Base-by-base conservation (phyloP, 2,888 invertebrate genomes). In the Scelioninae gen. 2 region DNA sequence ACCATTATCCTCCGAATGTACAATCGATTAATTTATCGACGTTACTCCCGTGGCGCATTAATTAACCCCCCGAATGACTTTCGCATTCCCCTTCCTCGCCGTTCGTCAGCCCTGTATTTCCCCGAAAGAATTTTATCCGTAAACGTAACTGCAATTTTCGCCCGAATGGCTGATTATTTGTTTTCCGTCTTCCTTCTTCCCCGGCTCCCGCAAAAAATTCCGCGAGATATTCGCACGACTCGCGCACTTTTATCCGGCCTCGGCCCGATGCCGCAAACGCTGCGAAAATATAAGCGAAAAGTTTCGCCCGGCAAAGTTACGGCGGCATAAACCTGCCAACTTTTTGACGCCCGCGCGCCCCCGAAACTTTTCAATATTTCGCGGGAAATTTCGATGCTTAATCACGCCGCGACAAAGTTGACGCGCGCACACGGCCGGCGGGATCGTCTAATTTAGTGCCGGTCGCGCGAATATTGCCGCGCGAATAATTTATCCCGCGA, bases 311-410 rank as follows among this genome's bases (percentile, higher is more conserved):
- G 28, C 25, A 41, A 52, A 69, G 69, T 61, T 69, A 60, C 60
- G 52, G 61, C 46, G 69, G 60, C 18, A 60, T 61, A 69, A 69
- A 69, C 53, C 68, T 68, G 68, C 58, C 68, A 68, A 60, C 69
- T 69, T 69, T 69, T 53, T 69, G 61, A 69, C 69, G 69, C 53
- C 25, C 37, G 45, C 22, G 28, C 39, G 19, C n/a, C n/a, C 58
- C 22, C 13, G 45, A 70, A 70, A 70, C 61, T 70, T 70, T 70
- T 55, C 69, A 70, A 70, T 70, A 70, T 70, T 70, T 64, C 64
- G 64, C 64, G 64, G 64, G 53, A 64, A 64, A 53, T 64, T 64
- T 70, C 52, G 61, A 70, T 55, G 48, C 55, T 70, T 63, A 70
- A 70, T 70, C 69, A 70, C 48, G 35, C 50, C 41, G 9, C 16